phyloP scores from a whole-genome alignment of 1,140 invertebrate species.

The Drosophila bifasciata region DNA sequence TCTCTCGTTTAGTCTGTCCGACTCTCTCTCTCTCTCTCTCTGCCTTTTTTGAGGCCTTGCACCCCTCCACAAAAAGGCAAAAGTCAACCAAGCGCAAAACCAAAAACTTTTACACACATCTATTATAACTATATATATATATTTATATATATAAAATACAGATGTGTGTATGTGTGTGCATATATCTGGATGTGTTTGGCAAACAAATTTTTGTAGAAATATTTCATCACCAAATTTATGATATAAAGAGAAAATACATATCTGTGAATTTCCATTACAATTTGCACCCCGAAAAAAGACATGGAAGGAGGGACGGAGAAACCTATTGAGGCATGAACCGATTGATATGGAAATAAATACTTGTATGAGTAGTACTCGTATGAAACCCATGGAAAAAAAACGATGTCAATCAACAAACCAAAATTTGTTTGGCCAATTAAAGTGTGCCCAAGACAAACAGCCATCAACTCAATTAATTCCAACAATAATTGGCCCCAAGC shows the following conservation, averaged over 20 bases:
- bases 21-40: not conserved
- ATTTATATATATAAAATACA: not conserved
- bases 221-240: constrained; percentile 26
- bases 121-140: not conserved
- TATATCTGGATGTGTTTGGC: constrained; percentile 1
- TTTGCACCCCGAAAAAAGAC: not conserved
- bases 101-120: constrained; percentile 37
- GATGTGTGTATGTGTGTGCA: not conserved
- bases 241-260: constrained; percentile 14
- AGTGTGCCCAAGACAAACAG: constrained; percentile 20
- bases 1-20: constrained; percentile 12
- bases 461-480: constrained; percentile 28
- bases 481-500: constrained; percentile 28
- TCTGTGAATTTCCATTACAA: constrained; percentile 12
- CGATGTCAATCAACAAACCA: too few species aligned
- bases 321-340: not conserved
- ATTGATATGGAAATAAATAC: constrained; percentile 19
- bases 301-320: too few species aligned
- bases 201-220: constrained; percentile 23
- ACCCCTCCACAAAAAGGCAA: constrained; percentile 19
- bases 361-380: too few species aligned
- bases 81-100: constrained; percentile 30
- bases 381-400: too few species aligned
- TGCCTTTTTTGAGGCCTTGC: constrained; percentile 2
- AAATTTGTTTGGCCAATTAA: constrained; percentile 23